Conservation (phyloP, 2,888 invertebrate genomes). For the Sclerodermus sp. region DNA sequence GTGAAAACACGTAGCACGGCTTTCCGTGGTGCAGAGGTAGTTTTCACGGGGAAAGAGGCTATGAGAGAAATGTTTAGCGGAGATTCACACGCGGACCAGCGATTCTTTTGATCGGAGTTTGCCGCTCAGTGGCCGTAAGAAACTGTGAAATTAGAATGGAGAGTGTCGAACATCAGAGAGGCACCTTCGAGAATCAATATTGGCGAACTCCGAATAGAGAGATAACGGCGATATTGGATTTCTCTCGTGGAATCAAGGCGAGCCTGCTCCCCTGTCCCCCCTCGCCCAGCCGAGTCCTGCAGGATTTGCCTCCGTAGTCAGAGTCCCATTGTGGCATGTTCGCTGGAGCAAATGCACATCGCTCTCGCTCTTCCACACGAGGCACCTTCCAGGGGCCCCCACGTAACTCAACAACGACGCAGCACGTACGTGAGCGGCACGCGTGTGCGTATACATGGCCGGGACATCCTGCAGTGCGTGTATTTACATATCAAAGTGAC, state of each 20-base stretch:
- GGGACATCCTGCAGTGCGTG: constrained; percentile 43
- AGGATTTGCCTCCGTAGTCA: constrained; percentile 42
- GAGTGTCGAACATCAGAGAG: constrained; percentile 16
- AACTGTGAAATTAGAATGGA: constrained; percentile 1
- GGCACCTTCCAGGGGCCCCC: neutral
- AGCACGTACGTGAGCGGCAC: neutral
- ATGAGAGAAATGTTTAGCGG: too few relatives aligned
- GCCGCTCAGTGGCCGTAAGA: too few relatives aligned
- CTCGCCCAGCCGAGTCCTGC: constrained; percentile 4
- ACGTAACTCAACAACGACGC: too few relatives aligned
- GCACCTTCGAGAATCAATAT: constrained; percentile 47
- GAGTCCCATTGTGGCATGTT: constrained; percentile 53
- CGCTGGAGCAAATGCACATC: constrained; percentile 55
- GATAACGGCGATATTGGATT: constrained; percentile 55
- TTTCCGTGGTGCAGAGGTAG: too few relatives aligned
- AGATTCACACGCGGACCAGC: too few relatives aligned
- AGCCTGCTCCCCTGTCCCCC: constrained; percentile 9
- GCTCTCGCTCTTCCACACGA: constrained; percentile 29
- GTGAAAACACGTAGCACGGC: too few relatives aligned
- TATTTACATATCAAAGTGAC: constrained; percentile 58
- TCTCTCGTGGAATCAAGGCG: constrained; percentile 33
- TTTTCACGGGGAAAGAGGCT: too few relatives aligned
- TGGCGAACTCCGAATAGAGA: constrained; percentile 44
- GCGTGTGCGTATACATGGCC: neutral
- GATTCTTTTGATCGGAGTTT: too few relatives aligned